Percentiles rank a stretch among this genome's conserved stretches.
phyloP scores from a whole-genome alignment of 2,113 vertebrate genomes.

The Ctenomys sociabilis region DNA sequence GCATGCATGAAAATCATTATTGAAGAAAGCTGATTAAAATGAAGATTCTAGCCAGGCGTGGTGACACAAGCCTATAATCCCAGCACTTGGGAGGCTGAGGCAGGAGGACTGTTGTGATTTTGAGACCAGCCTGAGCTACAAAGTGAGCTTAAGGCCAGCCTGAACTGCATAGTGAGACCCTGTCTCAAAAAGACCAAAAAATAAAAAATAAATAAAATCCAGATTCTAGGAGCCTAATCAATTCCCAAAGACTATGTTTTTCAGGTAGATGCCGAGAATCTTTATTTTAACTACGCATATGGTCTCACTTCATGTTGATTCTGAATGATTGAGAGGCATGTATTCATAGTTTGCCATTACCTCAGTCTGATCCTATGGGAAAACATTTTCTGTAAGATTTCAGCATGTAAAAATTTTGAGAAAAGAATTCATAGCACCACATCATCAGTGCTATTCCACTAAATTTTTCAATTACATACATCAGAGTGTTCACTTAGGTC shows the following conservation, averaged over 20 bases:
- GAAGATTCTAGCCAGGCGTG: conserved; percentile 43
- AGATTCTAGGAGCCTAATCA: not conserved
- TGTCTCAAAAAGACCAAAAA: too few species aligned
- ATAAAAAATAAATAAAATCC: too few species aligned
- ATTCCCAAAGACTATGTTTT: not conserved
- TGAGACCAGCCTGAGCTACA: too few species aligned
- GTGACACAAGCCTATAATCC: too few species aligned
- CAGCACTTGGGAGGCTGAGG: too few species aligned
- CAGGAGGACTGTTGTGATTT: too few species aligned
- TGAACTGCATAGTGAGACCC: too few species aligned
- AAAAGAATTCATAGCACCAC: not conserved
- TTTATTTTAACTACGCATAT: conserved; percentile 43
- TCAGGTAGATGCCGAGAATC: not conserved
- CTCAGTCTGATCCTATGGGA: not conserved
- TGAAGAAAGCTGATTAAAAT: conserved; percentile 60
- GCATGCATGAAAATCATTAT: conserved; percentile 32
- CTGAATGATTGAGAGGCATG: conserved; percentile 36
- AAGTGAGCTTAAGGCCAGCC: too few species aligned
- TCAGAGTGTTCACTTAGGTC: conserved; percentile 8
- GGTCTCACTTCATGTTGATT: not conserved
- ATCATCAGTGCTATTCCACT: not conserved
- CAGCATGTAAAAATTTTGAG: conserved; percentile 21
- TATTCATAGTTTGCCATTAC: not conserved
- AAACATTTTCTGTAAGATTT: conserved; percentile 49
- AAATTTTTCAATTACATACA: not conserved